Conservation (phyloP, 1,140 invertebrate species). For the Calycopis cecrops region DNA sequence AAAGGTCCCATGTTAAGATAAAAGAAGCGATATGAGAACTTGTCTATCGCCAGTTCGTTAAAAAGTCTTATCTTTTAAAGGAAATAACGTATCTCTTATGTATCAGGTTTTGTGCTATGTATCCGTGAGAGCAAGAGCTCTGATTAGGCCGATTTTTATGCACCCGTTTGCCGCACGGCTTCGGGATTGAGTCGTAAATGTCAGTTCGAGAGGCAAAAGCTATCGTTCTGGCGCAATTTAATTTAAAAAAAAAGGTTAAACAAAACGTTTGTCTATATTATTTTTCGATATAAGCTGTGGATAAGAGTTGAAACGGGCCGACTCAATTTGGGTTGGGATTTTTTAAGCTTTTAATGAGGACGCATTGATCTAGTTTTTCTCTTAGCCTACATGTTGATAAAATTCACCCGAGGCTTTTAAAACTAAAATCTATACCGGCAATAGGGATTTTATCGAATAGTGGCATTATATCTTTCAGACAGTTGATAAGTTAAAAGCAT, state of each 20-base stretch:
- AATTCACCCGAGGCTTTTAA: too few relatives aligned
- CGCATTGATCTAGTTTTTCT: too few relatives aligned
- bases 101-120: not conserved
- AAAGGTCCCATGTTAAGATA: slow-evolving; percentile 2
- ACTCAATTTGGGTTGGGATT: not conserved
- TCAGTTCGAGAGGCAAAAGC: slow-evolving; percentile 55
- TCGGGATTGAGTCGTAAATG: slow-evolving; percentile 70
- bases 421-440: too few relatives aligned
- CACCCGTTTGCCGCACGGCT: slow-evolving; percentile 44
- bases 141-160: slow-evolving; percentile 50
- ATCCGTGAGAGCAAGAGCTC: slow-evolving; percentile 27
- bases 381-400: too few relatives aligned
- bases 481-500: too few relatives aligned
- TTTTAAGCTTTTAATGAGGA: too few relatives aligned
- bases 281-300: slow-evolving; percentile 20
- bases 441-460: too few relatives aligned
- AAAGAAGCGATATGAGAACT: slow-evolving; percentile 2
- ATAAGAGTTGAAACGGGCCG: slow-evolving; percentile 24
- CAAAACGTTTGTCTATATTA: slow-evolving; percentile 43
- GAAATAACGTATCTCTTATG: not conserved
- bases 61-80: not conserved
- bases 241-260: slow-evolving; percentile 48
- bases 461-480: too few relatives aligned
- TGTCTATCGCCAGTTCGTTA: not conserved
- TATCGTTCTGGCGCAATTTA: slow-evolving; percentile 61